Evolutionary conservation across 2,888 invertebrate genomes (phyloP), one percentile per base, ranked within the genome.

Genomic region (Mimachlamys varia): DNA sequence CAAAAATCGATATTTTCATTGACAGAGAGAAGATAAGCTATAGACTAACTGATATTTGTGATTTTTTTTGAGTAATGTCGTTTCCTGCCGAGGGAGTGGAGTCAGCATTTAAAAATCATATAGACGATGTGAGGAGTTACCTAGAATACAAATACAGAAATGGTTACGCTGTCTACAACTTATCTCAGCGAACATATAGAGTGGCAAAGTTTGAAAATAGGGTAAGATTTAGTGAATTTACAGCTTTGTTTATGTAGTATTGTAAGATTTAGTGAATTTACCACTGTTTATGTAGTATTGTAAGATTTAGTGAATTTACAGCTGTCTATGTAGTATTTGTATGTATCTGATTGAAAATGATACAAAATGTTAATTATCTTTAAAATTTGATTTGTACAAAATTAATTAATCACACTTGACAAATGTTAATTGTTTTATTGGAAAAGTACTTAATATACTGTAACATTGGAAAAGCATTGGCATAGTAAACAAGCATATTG

Each of bases 41-140:
- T n/a, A 53, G 1, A 15, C 15, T 53, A 17, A 53, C 53, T 53
- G 53, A 53, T 90, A 15, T 44, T 38, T 88, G 49, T 5, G 7
- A 44, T 88, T 7, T 88, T 13, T 3, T 94, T 93, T 17, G 91
- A 95, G 98, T 99, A 33, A 99, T 99, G 98, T 99, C 99, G 12
- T 99, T 98, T 96, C 99, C 99, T 0, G 98, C 98, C 0, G 99
- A 99, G 96, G 98, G 99, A 12, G 97, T 99, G 89, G 99, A 99
- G 96, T 98, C 99, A n/a, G 96, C 96, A 38, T 98, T 99, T 96
- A 98, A 98, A 96, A 99, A 99, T 97, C 98, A 99, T 96, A 98
- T 99, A 93, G 99, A 99, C 95, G 99, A 99, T 96, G 98, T 99
- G 3, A 97, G 98, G 95, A 97, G 97, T 87, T 98, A 98, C 95